phyloP scores from a whole-genome alignment of 2,888 invertebrate species.

The Eumerus sabulonum region DNA sequence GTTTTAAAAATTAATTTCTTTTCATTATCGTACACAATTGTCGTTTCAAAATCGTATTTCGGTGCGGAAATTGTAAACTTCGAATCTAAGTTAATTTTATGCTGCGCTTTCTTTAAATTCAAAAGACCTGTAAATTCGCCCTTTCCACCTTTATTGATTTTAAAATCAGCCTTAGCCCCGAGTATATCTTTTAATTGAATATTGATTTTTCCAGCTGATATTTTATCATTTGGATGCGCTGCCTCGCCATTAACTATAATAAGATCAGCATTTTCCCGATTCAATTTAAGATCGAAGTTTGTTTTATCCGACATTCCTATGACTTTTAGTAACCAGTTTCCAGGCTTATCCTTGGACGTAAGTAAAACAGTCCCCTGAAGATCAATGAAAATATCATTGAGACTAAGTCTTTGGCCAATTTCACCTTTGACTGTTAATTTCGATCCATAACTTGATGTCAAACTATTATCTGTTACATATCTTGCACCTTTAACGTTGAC shows the following conservation, averaged over 20 bases:
- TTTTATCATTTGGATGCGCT: constrained; percentile 75
- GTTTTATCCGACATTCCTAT: constrained; percentile 76
- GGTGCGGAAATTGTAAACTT: constrained; percentile 83
- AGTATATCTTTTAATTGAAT: constrained; percentile 82
- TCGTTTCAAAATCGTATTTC: constrained; percentile 82
- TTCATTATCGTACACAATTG: constrained; percentile 84
- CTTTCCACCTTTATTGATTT: constrained; percentile 82
- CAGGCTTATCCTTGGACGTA: constrained; percentile 73
- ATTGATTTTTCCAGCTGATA: constrained; percentile 80
- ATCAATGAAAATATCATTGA: constrained; percentile 74
- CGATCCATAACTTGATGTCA: constrained; percentile 76
- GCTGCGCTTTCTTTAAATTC: constrained; percentile 79
- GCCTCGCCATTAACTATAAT: constrained; percentile 72
- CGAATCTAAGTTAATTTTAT: constrained; percentile 82
- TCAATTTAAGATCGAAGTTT: constrained; percentile 77
- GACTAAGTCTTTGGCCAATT: constrained; percentile 73
- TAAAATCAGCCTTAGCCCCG: constrained; percentile 83
- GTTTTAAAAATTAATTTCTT: constrained; percentile 85
- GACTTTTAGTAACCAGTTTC: constrained; percentile 73
- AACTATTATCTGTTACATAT: constrained; percentile 72
- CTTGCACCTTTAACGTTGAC: constrained; percentile 76
- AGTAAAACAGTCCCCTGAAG: constrained; percentile 74
- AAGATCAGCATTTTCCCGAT: constrained; percentile 73
- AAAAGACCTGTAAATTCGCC: constrained; percentile 80
- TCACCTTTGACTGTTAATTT: constrained; percentile 74